Evolutionary conservation across 1,140 invertebrate genomes (phyloP), one percentile per base, ranked within the genome.

Genomic region (Orussus abietinus): DNA sequence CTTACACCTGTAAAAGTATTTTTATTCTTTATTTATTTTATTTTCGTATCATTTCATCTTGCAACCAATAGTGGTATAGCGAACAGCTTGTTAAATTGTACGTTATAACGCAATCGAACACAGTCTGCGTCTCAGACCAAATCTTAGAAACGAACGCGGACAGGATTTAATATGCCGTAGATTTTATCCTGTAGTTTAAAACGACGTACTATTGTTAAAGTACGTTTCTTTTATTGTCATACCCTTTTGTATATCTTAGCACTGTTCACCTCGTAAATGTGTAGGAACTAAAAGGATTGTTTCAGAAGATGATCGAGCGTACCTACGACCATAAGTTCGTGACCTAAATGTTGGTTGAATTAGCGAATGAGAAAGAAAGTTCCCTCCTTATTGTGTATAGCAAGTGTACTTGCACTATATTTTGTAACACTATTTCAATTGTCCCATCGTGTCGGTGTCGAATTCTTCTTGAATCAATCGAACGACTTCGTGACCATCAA

Each of bases 401-500:
- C 51, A 42, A 59, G 51, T 45, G 58, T 59, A 58, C 58, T 57
- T 69, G 59, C 62, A 66, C 62, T 64, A 65, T 66, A 72, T 71
- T 71, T 70, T 69, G 56, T 66, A 66, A 65, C 57, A 63, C 57
- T 53, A 53, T 60, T 64, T 69, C 60, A 51, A 62, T 64, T 61
- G 57, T 62, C 46, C 50, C 42, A 45, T 45, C 34, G 42, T 40
- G 47, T 32, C 39, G 19, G 36, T 42, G 25, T 49, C 43, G 15
- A 5, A 34, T 34, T 5, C 5, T 18, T 4, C 10, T 4, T 5
- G 20, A 5, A 5, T 31, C 5, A 9, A 9, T 34, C 32, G 32
- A 13, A 15, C 5, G 6, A 21, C 37, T 47, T 39, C 25, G 46
- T 41, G 40, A 53, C 38, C 51, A 47, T 57, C 51, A 38, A 59